Evolutionary conservation across 2,113 vertebrate genomes (phyloP), one percentile per base, ranked within the genome.

Genomic region (Pelusios castaneus): DNA sequence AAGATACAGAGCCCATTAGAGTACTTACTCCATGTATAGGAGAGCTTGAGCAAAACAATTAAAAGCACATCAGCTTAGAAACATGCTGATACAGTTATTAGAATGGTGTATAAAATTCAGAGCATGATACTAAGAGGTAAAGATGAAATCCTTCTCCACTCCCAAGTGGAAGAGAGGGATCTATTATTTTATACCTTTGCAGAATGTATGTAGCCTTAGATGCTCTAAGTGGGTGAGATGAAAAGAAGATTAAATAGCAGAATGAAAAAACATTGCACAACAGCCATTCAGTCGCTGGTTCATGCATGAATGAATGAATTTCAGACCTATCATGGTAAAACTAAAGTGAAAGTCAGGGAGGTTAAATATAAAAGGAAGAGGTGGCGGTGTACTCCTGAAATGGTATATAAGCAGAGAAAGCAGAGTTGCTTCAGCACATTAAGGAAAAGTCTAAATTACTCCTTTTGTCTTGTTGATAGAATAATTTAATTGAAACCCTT

Each of bases 51-150:
- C 80, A 95, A 97, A 97, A 98, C 98, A 98, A 98, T 98, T 97
- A 98, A 98, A 98, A 98, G 96, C 94, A 93, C 43, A 88, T 97
- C 94, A 94, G 95, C 97, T 97, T 97, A 97, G 95, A 97, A 98
- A 97, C 96, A 97, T 97, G 95, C 96, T 97, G 98, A 97, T 97
- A 95, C 94, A 97, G 95, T 98, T 98, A 97, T 98, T 97, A 97
- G 97, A 92, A 91, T 92, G 93, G 96, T 94, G 96, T 96, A 95
- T 97, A 97, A 97, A 89, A 88, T 54, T 91, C 89, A 80, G 87
- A 95, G 88, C 70, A 79, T 89, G 94, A 95, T 95, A 92, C 70
- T 88, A 95, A 85, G 95, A 88, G 88, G 95, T 8, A 87, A 87
- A 95, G 89, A 97, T 95, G 85, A 96, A 96, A 97, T 95, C 82